Evolutionary conservation across 2,797 vertebrate species (phyloP), one percentile per base, ranked within the genome.

Genomic region (Poeciliopsis gracilis): DNA sequence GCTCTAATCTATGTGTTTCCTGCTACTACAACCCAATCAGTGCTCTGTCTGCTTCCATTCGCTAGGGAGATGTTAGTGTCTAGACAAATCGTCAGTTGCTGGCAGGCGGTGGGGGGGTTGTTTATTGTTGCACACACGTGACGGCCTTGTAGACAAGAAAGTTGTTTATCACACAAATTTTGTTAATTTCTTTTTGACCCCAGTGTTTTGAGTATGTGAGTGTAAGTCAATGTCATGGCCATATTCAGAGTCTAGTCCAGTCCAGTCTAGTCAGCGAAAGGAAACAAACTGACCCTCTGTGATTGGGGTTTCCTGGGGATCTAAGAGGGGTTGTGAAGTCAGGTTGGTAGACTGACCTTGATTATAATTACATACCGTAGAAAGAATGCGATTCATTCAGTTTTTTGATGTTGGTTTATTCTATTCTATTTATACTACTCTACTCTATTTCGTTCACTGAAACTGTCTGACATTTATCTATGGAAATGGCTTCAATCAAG

Each of bases 1-100:
- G 61, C 77, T 73, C 80, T 94, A 94, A 94, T 94, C 93, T 90
- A 78, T 79, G 81, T 78, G 63, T 84, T 80, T 80, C 71, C 72
- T 87, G 55, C 85, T 82, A 84, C 87, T 81, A 84, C 82, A 82
- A 80, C 79, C 76, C 61, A 61, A 73, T 57, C 55, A 45, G 11
- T 71, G 36, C 73, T 57, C 53, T 63, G 73, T 77, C 77, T 59
- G 46, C 63, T 49, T 20, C 5, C 28, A 76, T 77, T 1, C 63
- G 66, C 49, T 63, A 28, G 20, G 18, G 8, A 71, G 20, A n/a
- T 36, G 15, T 38, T 38, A 8, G 2, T 57, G 51, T 74, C 69
- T 36, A 30, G 57, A 73, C 25, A 67, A 46, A 66, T 49, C 12
- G 25, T 43, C 10, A 23, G 12, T 67, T 57, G 20, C 25, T 53